A percentile compares a stretch with the other conserved stretches of the same genome.
Conservation (phyloP, 2,113 vertebrate species). For the Ceyx margarethae region DNA sequence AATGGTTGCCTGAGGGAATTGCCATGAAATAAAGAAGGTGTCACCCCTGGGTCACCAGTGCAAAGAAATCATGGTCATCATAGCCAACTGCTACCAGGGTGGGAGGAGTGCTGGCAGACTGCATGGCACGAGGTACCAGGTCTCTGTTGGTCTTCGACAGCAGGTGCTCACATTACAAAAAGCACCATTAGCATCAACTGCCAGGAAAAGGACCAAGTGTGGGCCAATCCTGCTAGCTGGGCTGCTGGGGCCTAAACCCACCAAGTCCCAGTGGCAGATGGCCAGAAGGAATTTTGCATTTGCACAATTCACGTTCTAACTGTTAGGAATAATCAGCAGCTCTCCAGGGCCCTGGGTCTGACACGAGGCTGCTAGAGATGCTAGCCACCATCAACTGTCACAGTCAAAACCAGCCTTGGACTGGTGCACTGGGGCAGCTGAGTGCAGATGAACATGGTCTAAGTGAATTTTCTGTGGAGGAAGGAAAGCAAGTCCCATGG, state of each 20-base stretch:
- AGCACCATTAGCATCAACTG: not conserved
- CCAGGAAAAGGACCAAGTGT: not conserved
- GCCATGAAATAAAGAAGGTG: not conserved
- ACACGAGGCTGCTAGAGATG: fast-evolving
- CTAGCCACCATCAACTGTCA: not conserved
- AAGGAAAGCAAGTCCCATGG: not conserved
- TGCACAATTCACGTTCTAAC: not conserved
- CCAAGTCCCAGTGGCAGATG: slow-evolving; percentile 28
- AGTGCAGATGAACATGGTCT: not conserved
- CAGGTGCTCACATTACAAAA: not conserved
- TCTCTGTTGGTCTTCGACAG: not conserved
- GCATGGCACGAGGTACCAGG: not conserved
- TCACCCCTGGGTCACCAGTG: not conserved
- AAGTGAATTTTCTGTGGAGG: not conserved
- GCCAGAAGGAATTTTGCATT: not conserved
- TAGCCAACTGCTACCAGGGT: not conserved
- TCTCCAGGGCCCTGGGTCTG: not conserved
- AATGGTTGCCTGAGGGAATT: not conserved
- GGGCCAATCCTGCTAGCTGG: not conserved
- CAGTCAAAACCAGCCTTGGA: not conserved
- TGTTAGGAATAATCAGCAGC: not conserved
- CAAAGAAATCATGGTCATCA: not conserved
- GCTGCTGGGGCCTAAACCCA: not conserved
- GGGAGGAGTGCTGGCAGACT: not conserved
- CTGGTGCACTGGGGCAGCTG: not conserved